Evolutionary conservation across 2,797 vertebrate species (phyloP).

Genomic region (Muscicapa striata): DNA sequence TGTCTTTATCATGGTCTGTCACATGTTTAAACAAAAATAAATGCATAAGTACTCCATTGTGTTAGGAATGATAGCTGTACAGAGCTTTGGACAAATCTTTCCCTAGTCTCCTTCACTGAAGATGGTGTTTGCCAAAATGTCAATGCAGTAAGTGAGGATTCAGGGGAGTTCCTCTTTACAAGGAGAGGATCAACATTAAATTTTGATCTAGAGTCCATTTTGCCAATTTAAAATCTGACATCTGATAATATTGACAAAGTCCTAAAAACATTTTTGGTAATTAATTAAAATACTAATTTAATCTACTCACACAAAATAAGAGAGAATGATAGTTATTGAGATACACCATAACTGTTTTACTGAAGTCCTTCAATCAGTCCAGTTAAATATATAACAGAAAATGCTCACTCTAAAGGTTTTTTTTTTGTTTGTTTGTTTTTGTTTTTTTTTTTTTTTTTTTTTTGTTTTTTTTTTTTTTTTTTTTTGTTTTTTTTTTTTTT

Average conservation of each 20-base stretch:
- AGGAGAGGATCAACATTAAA: neutral
- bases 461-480: too few species aligned
- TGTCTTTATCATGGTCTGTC: neutral
- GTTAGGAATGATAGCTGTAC: neutral
- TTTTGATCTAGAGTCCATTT: neutral
- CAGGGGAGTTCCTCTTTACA: neutral
- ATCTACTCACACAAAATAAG: neutral
- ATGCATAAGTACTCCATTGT: neutral
- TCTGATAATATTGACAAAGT: neutral
- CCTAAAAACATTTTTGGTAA: neutral
- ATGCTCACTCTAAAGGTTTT: neutral
- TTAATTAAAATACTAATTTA: neutral
- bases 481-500: too few species aligned
- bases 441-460: neutral
- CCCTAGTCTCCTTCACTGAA: neutral
- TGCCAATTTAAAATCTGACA: neutral
- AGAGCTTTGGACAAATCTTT: neutral
- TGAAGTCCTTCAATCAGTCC: neutral
- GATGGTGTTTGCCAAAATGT: neutral
- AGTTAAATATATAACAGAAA: neutral
- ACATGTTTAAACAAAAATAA: neutral
- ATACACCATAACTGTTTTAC: neutral
- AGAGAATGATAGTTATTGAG: neutral
- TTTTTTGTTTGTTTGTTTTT: too few species aligned
- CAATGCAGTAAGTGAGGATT: neutral